Evolutionary conservation across 2,888 invertebrate genomes (phyloP).

Genomic region (Ceratothoa steindachneri): DNA sequence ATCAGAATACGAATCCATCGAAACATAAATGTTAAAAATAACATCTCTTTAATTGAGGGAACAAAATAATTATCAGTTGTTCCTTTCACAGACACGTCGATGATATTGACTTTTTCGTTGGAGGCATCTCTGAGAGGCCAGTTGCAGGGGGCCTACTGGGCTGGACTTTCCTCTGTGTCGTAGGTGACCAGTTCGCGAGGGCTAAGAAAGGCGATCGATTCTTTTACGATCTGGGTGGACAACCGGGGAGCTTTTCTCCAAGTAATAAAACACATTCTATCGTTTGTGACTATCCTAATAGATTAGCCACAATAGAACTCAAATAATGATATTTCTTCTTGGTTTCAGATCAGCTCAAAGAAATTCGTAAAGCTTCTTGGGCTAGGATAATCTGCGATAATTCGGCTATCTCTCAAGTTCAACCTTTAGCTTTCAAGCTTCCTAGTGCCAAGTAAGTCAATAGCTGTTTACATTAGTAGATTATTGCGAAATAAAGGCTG

Average conservation of each 20-base stretch:
- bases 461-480: not conserved
- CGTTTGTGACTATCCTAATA: not conserved
- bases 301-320: not conserved
- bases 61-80: not conserved
- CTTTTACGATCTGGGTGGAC: slow-evolving; percentile 47
- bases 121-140: slow-evolving; percentile 54
- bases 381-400: slow-evolving; percentile 75
- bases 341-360: slow-evolving; percentile 66
- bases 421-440: slow-evolving; percentile 69
- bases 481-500: not conserved
- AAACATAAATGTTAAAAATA: not conserved
- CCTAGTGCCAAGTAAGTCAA: not conserved
- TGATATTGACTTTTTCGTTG: slow-evolving; percentile 57
- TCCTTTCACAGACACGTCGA: slow-evolving; percentile 52
- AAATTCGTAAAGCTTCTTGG: slow-evolving; percentile 72
- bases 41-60: not conserved
- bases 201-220: slow-evolving; percentile 60
- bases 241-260: slow-evolving; percentile 28
- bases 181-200: slow-evolving; percentile 70
- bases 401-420: slow-evolving; percentile 65
- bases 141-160: slow-evolving; percentile 39
- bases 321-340: not conserved
- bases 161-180: slow-evolving; percentile 52
- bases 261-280: too few species aligned
- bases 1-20: not conserved